Percentiles rank a stretch among this genome's conserved stretches.
phyloP scores from a whole-genome alignment of 1,140 invertebrate species.

The Helicoverpa zea region DNA sequence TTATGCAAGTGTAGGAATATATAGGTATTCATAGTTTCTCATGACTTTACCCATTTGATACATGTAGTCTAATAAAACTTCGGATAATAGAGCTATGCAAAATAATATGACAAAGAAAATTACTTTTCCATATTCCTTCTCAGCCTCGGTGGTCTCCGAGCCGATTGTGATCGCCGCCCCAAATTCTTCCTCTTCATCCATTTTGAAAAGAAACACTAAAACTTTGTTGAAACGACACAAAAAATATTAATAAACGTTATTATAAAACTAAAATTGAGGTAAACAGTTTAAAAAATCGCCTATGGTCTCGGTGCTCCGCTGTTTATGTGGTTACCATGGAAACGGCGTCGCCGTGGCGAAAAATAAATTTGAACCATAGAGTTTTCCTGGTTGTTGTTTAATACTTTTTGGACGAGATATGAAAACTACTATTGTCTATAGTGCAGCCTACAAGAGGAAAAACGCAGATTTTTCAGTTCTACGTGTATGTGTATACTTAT shows the following conservation, averaged over 20 bases:
- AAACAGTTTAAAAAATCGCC: constrained; percentile 56
- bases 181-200: constrained; percentile 75
- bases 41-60: too few relatives aligned
- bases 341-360: constrained; percentile 50
- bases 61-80: too few relatives aligned
- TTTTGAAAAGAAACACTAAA: constrained; percentile 58
- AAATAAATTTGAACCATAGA: constrained; percentile 22
- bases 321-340: constrained; percentile 63
- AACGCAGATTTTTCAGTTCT: too few relatives aligned
- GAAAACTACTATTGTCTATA: background rate
- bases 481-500: too few relatives aligned
- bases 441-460: too few relatives aligned
- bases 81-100: too few relatives aligned
- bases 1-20: too few relatives aligned
- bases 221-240: constrained; percentile 38
- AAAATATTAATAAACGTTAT: constrained; percentile 55
- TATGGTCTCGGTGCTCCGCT: constrained; percentile 45
- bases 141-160: constrained; percentile 78
- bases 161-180: constrained; percentile 67
- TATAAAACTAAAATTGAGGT: constrained; percentile 55
- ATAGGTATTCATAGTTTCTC: too few relatives aligned
- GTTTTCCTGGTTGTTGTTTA: background rate
- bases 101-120: constrained; percentile 1
- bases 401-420: background rate
- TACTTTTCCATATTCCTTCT: constrained; percentile 79